Evolutionary conservation across 2,113 vertebrate species (phyloP).

Genomic region (Trichechus manatus): DNA sequence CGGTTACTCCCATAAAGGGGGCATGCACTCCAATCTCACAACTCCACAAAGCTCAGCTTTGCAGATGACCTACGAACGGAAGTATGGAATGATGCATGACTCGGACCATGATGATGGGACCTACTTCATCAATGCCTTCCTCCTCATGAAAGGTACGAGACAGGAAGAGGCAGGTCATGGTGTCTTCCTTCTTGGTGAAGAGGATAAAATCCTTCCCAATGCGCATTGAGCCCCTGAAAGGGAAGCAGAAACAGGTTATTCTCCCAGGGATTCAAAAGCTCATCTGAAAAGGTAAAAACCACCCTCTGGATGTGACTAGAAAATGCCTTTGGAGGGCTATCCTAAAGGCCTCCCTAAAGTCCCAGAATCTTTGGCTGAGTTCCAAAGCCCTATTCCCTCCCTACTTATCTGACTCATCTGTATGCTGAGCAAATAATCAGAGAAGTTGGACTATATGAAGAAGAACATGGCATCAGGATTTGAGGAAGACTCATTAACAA

Average conservation of each 20-base stretch:
- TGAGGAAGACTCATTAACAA: too few species aligned
- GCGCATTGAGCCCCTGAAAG: conserved; percentile 96
- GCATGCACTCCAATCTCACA: background rate
- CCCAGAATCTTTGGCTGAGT: background rate
- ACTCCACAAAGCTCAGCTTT: background rate
- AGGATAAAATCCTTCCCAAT: conserved; percentile 99
- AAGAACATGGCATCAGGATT: too few species aligned
- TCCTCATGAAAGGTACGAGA: conserved; percentile 99
- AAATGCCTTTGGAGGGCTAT: background rate
- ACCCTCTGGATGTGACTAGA: background rate
- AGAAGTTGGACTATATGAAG: too few species aligned
- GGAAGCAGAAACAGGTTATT: conserved; percentile 72
- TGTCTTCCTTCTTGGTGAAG: conserved; percentile 96
- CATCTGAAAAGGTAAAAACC: background rate
- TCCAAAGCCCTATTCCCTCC: background rate
- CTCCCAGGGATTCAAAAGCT: conserved; percentile 47
- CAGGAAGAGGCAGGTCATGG: conserved; percentile 96
- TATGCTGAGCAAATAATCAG: too few species aligned
- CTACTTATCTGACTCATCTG: background rate
- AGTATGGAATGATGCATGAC: background rate
- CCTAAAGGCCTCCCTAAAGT: background rate
- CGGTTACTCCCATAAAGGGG: background rate
- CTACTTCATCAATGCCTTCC: conserved; percentile 98
- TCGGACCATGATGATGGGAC: conserved; percentile 29
- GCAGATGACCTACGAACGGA: background rate